Evolutionary conservation across 2,113 vertebrate species (phyloP), one percentile per base, ranked within the genome.

Genomic region (Platanista minor): DNA sequence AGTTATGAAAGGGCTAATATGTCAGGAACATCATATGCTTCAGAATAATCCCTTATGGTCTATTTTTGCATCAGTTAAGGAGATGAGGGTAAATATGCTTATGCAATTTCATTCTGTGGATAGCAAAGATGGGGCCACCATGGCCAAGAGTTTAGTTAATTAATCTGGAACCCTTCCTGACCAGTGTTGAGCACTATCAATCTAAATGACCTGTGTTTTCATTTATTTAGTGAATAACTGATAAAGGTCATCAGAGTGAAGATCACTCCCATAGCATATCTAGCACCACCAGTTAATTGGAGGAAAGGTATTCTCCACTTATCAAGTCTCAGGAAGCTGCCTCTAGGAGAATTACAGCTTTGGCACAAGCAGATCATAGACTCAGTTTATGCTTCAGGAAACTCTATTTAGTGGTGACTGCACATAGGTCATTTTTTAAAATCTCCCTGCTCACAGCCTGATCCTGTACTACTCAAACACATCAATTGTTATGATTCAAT

Each of bases 341-440:
- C 74, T 80, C 66, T n/a, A n/a, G 57, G 39, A 90, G 96, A 98
- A 93, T 98, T 97, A 96, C 43, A 89, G 93, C 89, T 95, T 52
- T 41, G 23, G 75, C 27, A 71, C 62, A 54, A 80, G 86, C 52
- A 93, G 91, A 96, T 97, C 96, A 96, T 4, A 94, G 96, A 87
- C 91, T 96, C 91, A 85, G 94, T 97, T 95, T 98, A 96, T 1
- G 87, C 95, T 95, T 95, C 97, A 97, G 93, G 95, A 91, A 97
- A 97, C 87, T 96, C 98, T 97, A 88, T 97, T 97, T 97, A 98
- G 97, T 97, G 93, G 89, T 97, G 93, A 92, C 86, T 77, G 83
- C 91, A 94, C 91, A 94, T 84, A 95, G 86, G 93, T 96, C 97
- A 96, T 95, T 96, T 97, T 89, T 66, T 10, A 91, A 97, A 97